Evolutionary conservation across 2,888 invertebrate species (phyloP), one percentile per base, ranked within the genome.

Genomic region (Mythimna impura): DNA sequence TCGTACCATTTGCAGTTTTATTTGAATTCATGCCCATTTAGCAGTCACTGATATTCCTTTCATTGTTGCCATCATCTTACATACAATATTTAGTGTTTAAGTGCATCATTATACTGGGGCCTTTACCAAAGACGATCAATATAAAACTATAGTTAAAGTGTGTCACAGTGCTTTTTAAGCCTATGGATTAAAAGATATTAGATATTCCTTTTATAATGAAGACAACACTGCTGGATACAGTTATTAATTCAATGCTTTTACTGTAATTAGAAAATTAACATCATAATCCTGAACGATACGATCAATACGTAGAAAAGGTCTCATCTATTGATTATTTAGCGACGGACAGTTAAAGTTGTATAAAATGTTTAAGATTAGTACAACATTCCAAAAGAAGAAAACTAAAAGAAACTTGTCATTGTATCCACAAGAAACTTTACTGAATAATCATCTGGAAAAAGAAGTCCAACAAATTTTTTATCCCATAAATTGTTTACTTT

Each of bases 391-490:
- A 61, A 40, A 22, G 8, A 61, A 40, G 36, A 61, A 61, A 61
- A 14, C 12, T 14, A 40, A 61, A 40, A 22, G 6, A 8, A 61
- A 61, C n/a, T 60, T 60, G 12, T 61, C 22, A 40, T 40, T 61
- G 14, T 40, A 40, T 61, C 36, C 60, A 40, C 36, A 12, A 36
- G 60, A 61, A 61, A 20, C 14, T 54, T 54, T 30, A 22, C 65
- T 54, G 5, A 52, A 54, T 36, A 65, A 52, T 52, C 65, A 22
- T 30, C 9, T 65, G 36, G 34, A 65, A 36, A 61, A 61, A 61
- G 60, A 61, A 40, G 14, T 61, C 1, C 60, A 61, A 61, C 12
- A 14, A 1, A 40, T 61, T 10, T 22, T 61, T 61, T 61, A 40
- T 61, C 60, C 60, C 14, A 61, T 61, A 8, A 61, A 61, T 40